A percentile compares a stretch with the other conserved stretches of the same genome.
Conservation (phyloP, 2,797 vertebrate species). For the Amblyopsis hoosieri region DNA sequence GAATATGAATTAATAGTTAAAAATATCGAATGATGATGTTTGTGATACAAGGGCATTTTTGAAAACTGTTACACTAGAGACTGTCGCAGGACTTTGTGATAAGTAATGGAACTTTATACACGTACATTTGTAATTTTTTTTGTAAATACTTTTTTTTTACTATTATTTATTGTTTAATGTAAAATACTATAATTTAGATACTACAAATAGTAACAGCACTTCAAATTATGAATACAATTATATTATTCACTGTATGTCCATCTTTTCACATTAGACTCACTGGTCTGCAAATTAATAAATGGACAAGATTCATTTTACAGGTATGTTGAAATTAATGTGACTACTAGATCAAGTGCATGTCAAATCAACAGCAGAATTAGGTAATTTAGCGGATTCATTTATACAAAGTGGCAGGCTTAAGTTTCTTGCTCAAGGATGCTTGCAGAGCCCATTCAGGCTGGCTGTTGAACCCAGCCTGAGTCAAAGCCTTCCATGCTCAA, state of each 20-base stretch:
- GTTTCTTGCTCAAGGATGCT: too few relatives aligned
- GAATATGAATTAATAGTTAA: conserved; percentile 32
- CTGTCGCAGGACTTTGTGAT: conserved; percentile 64
- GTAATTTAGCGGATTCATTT: too few relatives aligned
- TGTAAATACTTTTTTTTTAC: conserved; percentile 32
- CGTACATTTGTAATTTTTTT: conserved; percentile 62
- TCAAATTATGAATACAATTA: conserved; percentile 31
- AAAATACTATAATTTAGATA: conserved; percentile 49
- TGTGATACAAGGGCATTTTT: conserved; percentile 70
- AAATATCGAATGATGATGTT: conserved; percentile 44
- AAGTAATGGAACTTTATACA: conserved; percentile 66
- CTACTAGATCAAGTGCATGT: too few relatives aligned
- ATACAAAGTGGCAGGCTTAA: too few relatives aligned
- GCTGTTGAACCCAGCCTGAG: too few relatives aligned
- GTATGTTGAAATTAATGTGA: not conserved
- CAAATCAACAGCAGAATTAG: too few relatives aligned
- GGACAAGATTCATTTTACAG: conserved; percentile 35
- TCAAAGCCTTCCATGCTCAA: too few relatives aligned
- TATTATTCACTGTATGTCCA: conserved; percentile 55
- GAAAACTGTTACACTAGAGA: conserved; percentile 63
- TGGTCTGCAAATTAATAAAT: conserved; percentile 60
- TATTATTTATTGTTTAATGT: conserved; percentile 62
- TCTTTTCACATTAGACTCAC: conserved; percentile 61
- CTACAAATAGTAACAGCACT: conserved; percentile 37
- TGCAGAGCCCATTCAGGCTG: too few relatives aligned